Evolutionary conservation across 92 coral and sea anemone species (phyloP).

Genomic region (Galaxea fascicularis): DNA sequence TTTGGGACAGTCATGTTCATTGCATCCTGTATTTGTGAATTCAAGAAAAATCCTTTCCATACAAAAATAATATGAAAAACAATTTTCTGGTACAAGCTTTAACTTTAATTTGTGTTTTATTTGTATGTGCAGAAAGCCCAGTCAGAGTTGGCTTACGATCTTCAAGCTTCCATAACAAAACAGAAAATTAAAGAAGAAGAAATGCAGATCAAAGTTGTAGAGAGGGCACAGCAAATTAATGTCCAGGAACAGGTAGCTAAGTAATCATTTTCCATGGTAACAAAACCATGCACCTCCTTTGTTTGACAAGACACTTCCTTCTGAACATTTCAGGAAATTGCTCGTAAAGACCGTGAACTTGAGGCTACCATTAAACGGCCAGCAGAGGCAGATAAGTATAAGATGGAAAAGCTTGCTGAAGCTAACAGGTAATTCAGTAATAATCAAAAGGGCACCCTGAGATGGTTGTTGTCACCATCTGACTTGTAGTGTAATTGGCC

Average conservation of each 20-base stretch:
- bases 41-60: not conserved
- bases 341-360: conserved; percentile 91
- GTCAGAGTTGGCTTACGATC: conserved; percentile 90
- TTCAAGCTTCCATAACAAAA: conserved; percentile 94
- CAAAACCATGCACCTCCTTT: not conserved
- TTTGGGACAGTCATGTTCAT: no score
- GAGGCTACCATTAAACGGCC: conserved; percentile 93
- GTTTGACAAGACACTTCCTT: not conserved
- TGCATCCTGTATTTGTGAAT: not conserved
- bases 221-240: conserved; percentile 93
- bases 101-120: no score
- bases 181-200: conserved; percentile 96
- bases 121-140: conserved; percentile 76
- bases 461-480: not conserved
- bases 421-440: conserved; percentile 78
- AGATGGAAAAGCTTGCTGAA: conserved; percentile 91
- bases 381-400: conserved; percentile 97
- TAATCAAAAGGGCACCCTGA: no score
- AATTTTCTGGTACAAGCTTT: not conserved
- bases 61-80: not conserved
- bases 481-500: not conserved
- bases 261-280: no score
- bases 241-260: conserved; percentile 91
- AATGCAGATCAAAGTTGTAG: conserved; percentile 93
- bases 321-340: conserved; percentile 75